Base-by-base conservation (phyloP, 2,797 vertebrate species). In the Rallus crepitans region DNA sequence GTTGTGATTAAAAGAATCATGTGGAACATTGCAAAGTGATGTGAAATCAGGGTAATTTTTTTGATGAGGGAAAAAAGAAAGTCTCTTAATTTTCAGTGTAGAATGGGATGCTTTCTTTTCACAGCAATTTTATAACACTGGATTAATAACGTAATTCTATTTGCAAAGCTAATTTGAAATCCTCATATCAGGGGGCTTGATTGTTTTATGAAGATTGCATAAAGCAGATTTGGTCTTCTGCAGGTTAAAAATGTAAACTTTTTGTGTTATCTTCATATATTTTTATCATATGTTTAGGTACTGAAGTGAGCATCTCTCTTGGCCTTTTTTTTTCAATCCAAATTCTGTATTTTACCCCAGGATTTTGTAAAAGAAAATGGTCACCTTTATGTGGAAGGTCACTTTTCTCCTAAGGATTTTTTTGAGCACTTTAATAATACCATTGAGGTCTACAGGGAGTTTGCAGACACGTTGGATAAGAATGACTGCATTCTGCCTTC, bases 371-470 rank as follows among this genome's bases (percentile, higher is more conserved):
- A 96, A 91, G 94, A 97, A 95, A 95, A 93, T 90, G 97, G 84
- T 77, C 97, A 97, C 72, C 95, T 97, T 89, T 97, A 94, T 95
- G 94, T 97, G 93, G 94, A 95, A 95, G 96, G 75, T 72, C 70
- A 2, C 16, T 98, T 98, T 93, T 82, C 97, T 96, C 98, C 98
- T 76, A 97, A 97, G 97, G 93, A 98, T 14, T 98, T 98, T 97
- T 98, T 98, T 97, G 96, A 90, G 77, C 97, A 97, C 95, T 98
- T 98, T 97, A 98, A 98, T 86, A 98, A 40, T 89, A 98, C 98
- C 73, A 98, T 98, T 69, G 97, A 98, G 82, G 98, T 97, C 77
- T 98, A 98, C 89, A 98, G 97, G 80, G 96, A 98, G 72, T 98
- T 98, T 95, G 96, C 96, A 79, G 97, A 98, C 89, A 84, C 73